Base-by-base conservation (phyloP, 2,797 vertebrate genomes). In the Glossophaga mutica region DNA sequence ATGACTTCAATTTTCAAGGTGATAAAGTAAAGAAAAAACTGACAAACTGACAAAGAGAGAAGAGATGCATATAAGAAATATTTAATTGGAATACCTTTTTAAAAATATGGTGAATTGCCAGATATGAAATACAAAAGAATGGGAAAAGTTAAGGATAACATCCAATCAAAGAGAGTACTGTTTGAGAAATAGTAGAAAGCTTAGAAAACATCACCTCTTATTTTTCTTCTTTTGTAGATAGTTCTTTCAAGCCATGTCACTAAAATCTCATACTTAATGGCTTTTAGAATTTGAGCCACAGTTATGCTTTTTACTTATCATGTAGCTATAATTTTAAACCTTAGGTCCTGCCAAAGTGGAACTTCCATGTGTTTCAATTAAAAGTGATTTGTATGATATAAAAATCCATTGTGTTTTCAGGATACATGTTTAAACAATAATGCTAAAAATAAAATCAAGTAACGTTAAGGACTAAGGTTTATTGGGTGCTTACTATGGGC, bases 341-440 rank as follows among this genome's bases (percentile, higher is more conserved):
- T 94, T 83, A 26, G 48, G 22, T 81, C 57, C 50, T 93, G 52
- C 14, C 85, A 95, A 87, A 94, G 21, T 93, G 73, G 95, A 97
- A 87, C 9, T 77, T 76, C 18, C 29, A 90, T 96, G 82, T 82
- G 91, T 92, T 96, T 92, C 96, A 85, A 94, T 97, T 88, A 95
- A 74, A 97, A 96, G 86, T 94, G 91, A 96, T 93, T 97, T 90
- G 70, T 71, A 96, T 96, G 71, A 97, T 96, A 95, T 89, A 24
- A 97, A 96, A 98, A 97, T 79, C 44, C 76, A 91, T 88, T 93
- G 46, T 84, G 91, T 74, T 94, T 62, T 91, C 95, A 95, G 32
- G 65, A 90, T 97, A 97, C 67, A 44, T 29, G 71, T 83, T 95
- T 96, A 73, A 89, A 96, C 21, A 93, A 83, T 12, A 90, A 87